A percentile compares a stretch with the other conserved stretches of the same genome.
Conservation (phyloP, 2,888 invertebrate species). For the Lymantria dispar region DNA sequence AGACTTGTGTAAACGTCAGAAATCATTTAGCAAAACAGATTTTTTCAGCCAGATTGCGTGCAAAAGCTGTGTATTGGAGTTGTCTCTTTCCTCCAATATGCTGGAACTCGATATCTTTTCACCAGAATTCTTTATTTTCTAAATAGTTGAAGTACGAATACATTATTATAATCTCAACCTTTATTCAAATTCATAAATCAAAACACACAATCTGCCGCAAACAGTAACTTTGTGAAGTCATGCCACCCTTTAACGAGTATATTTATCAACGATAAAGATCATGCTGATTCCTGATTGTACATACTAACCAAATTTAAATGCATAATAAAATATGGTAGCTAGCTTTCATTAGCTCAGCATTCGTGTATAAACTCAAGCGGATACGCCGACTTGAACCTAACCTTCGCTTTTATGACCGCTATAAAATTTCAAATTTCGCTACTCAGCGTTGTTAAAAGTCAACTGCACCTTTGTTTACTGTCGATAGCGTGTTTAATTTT, state of each 20-base stretch:
- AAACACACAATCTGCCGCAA: slow-evolving; percentile 28
- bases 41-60: too few species aligned
- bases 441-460: slow-evolving; percentile 50
- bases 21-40: too few species aligned
- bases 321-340: slow-evolving; percentile 71
- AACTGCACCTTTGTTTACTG: slow-evolving; percentile 36
- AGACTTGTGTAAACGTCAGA: too few species aligned
- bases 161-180: slow-evolving; percentile 21
- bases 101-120: too few species aligned
- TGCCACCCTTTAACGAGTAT: slow-evolving; percentile 22
- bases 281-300: slow-evolving; percentile 35
- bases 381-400: slow-evolving; percentile 60
- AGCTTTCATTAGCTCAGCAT: slow-evolving; percentile 66
- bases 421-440: slow-evolving; percentile 74
- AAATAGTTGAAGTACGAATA: too few species aligned
- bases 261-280: slow-evolving; percentile 40
- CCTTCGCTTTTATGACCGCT: slow-evolving; percentile 65
- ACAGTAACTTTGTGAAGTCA: slow-evolving; percentile 30
- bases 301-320: slow-evolving; percentile 51
- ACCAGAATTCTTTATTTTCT: too few species aligned
- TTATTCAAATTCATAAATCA: slow-evolving; percentile 45
- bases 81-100: too few species aligned
- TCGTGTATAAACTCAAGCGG: slow-evolving; percentile 58
- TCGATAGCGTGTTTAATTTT: slow-evolving; percentile 33
- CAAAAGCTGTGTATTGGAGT: too few species aligned